phyloP scores from a whole-genome alignment of 2,113 vertebrate species.

The Hiodon tergisus region DNA sequence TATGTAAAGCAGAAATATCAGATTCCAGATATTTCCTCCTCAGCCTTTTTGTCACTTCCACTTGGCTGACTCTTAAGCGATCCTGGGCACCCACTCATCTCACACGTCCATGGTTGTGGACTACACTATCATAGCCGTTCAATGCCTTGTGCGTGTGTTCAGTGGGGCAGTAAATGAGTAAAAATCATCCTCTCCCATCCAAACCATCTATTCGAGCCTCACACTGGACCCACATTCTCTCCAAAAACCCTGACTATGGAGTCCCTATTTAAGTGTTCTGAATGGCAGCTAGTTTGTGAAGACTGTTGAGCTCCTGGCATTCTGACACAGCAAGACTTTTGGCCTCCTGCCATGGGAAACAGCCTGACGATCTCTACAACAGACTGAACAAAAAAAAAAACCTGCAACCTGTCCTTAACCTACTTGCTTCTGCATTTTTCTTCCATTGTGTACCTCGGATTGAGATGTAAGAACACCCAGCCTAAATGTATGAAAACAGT shows the following conservation, averaged over 20 bases:
- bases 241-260: neutral
- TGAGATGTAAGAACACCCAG: constrained; percentile 42
- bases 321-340: neutral
- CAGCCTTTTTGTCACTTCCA: too few relatives aligned
- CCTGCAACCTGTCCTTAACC: neutral
- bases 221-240: neutral
- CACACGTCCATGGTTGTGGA: neutral
- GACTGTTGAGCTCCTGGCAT: neutral
- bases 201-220: neutral
- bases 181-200: neutral
- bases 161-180: too few relatives aligned
- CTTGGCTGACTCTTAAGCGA: neutral
- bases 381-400: neutral
- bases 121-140: neutral
- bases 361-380: neutral
- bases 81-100: neutral
- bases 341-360: neutral
- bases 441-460: constrained; percentile 29
- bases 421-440: constrained; percentile 1
- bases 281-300: neutral
- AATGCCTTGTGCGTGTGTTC: too few relatives aligned
- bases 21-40: too few relatives aligned
- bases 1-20: too few relatives aligned
- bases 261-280: neutral
- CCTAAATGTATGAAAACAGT: constrained; percentile 32